Percentiles rank a stretch among this genome's conserved stretches.
Evolutionary conservation across 2,888 invertebrate species (phyloP).

Genomic region (Clostera curtula): DNA sequence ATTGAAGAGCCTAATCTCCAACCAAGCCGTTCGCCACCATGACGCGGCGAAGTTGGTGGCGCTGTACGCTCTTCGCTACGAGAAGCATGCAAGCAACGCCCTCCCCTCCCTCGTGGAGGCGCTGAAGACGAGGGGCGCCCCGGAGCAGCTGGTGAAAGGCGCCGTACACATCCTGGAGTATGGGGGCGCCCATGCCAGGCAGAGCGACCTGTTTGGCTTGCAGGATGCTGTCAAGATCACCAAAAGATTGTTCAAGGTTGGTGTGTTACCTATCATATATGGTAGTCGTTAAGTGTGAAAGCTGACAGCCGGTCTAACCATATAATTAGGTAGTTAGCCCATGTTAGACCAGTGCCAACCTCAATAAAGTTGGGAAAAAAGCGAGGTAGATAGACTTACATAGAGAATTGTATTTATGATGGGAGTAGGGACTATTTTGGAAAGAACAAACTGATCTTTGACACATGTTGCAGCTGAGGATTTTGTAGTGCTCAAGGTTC

Average conservation of each 20-base stretch:
- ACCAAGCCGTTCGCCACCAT: slow-evolving; percentile 80
- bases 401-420: too few relatives aligned
- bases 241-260: slow-evolving; percentile 88
- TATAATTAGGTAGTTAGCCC: too few relatives aligned
- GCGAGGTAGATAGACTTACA: too few relatives aligned
- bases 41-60: slow-evolving; percentile 93
- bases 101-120: slow-evolving; percentile 83
- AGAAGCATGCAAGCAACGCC: slow-evolving; percentile 87
- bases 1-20: slow-evolving; percentile 84
- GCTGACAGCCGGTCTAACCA: too few relatives aligned
- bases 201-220: slow-evolving; percentile 88
- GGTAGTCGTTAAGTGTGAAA: background rate
- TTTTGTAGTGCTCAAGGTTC: too few relatives aligned
- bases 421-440: too few relatives aligned
- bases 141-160: slow-evolving; percentile 75
- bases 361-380: too few relatives aligned
- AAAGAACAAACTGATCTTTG: too few relatives aligned
- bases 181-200: slow-evolving; percentile 87
- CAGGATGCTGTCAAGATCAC: slow-evolving; percentile 93
- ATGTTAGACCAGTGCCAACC: too few relatives aligned
- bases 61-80: slow-evolving; percentile 95
- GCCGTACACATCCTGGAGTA: slow-evolving; percentile 85
- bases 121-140: slow-evolving; percentile 81
- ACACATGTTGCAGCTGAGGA: too few relatives aligned
- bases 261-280: background rate